These are phyloP conservation scores for Macrotus californicus DNA, from an alignment of 2,113 vertebrate genomes.

Conservation along the genomic window DNA sequence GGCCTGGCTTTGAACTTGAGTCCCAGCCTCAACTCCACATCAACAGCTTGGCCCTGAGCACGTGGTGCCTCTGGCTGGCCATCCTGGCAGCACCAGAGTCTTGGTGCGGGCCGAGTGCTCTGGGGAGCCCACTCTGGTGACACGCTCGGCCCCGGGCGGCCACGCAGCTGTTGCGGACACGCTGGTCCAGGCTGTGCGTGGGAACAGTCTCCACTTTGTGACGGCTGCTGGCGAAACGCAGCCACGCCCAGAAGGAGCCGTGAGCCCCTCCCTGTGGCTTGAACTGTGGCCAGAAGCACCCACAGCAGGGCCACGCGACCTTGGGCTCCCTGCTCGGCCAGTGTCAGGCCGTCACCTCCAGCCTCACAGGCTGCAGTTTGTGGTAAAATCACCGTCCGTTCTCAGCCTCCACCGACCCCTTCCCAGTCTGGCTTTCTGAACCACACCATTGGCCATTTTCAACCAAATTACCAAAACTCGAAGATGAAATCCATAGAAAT, in stretches of 20 bases:
- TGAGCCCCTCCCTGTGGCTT: neutral
- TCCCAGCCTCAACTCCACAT: neutral
- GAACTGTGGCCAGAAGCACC: neutral
- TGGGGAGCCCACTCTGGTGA: too few relatives aligned
- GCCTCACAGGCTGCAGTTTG: too few relatives aligned
- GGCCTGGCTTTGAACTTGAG: neutral
- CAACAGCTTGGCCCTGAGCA: neutral
- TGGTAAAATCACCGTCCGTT: neutral
- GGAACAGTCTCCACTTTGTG: neutral
- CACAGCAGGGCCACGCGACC: neutral
- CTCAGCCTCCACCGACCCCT: neutral
- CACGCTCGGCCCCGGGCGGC: neutral
- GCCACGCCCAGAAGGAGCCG: neutral
- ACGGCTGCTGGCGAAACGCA: neutral
- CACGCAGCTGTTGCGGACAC: fast-evolving
- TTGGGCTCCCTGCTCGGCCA: neutral
- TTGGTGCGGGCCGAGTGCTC: neutral
- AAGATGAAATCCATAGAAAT: constrained; percentile 30
- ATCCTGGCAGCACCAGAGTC: neutral
- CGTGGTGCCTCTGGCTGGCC: neutral
- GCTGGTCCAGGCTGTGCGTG: fast-evolving
- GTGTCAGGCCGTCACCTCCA: fast-evolving
- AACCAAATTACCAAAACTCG: neutral
- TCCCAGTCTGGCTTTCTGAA: neutral
- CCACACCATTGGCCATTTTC: neutral